phyloP scores from a whole-genome alignment of 2,113 vertebrate species.

The Alaudala cheleensis region DNA sequence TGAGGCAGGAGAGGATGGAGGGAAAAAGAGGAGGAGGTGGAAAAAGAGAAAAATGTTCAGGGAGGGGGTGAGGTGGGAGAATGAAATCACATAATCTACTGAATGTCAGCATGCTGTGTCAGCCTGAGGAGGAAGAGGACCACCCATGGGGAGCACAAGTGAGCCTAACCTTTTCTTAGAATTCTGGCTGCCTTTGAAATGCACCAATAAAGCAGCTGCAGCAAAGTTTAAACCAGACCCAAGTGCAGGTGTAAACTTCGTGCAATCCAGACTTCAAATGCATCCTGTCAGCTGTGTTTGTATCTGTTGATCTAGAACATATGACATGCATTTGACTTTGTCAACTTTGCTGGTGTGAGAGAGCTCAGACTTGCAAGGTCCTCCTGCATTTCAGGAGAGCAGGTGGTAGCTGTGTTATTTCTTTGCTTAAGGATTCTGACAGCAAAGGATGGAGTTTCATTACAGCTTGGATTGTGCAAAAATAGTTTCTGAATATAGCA shows the following conservation, averaged over 20 bases:
- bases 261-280: neutral
- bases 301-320: neutral
- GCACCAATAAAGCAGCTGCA: neutral
- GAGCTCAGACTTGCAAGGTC: neutral
- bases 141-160: slow-evolving; percentile 30
- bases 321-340: neutral
- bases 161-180: slow-evolving; percentile 1
- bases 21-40: neutral
- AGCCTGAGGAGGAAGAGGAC: slow-evolving; percentile 13
- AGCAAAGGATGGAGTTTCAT: neutral
- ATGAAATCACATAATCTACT: neutral
- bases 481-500: neutral
- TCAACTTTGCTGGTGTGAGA: neutral
- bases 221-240: neutral
- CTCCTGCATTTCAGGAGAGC: neutral
- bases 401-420: neutral
- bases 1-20: neutral
- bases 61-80: neutral
- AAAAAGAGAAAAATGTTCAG: neutral
- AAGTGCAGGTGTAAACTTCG: neutral
- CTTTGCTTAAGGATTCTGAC: neutral
- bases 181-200: slow-evolving; percentile 16
- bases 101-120: slow-evolving; percentile 9
- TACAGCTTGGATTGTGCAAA: neutral
- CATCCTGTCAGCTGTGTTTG: slow-evolving; percentile 21